Evolutionary conservation across 2,797 vertebrate species (phyloP).

Genomic region (Microchirus variegatus): DNA sequence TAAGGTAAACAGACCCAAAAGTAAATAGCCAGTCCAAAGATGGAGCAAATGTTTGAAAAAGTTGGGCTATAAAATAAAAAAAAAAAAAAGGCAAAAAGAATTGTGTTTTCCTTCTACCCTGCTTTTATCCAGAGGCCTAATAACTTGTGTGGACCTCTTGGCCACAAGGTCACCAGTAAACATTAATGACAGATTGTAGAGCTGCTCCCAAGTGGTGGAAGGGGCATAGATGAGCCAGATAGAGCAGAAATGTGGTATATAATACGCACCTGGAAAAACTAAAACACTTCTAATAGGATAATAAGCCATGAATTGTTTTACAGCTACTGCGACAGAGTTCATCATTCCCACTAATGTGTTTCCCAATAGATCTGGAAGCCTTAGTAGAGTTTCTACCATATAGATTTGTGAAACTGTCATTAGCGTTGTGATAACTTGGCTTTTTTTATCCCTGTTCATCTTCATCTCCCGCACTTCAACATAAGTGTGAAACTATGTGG

Average conservation of each 20-base stretch:
- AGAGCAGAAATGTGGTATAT: conserved; percentile 71
- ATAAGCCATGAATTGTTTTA: conserved; percentile 80
- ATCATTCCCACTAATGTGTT: conserved; percentile 73
- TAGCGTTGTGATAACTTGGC: conserved; percentile 53
- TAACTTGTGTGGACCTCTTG: conserved; percentile 73
- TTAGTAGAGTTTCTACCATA: conserved; percentile 45
- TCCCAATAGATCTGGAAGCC: conserved; percentile 47
- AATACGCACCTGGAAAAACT: conserved; percentile 69
- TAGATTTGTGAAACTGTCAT: conserved; percentile 65
- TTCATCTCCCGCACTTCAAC: conserved; percentile 1
- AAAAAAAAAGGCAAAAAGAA: conserved; percentile 73
- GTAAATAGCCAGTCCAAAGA: conserved; percentile 36
- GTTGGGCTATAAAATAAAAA: conserved; percentile 57
- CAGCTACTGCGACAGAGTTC: conserved; percentile 64
- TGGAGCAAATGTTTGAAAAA: conserved; percentile 60
- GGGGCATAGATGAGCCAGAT: conserved; percentile 61
- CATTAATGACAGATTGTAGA: conserved; percentile 75
- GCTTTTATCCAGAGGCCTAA: conserved; percentile 66
- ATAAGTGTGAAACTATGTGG: conserved; percentile 1
- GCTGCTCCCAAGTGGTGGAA: conserved; percentile 51
- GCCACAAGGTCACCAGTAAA: conserved; percentile 70
- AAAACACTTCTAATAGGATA: conserved; percentile 71
- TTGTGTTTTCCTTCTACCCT: conserved; percentile 68
- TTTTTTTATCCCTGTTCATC: conserved; percentile 11
- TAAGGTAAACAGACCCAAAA: conserved; percentile 46